A percentile compares a stretch with the other conserved stretches of the same genome.
Conservation (phyloP, 30 jellyfish, hydroid and myxozoan species). For the Turritopsis dohrnii region DNA sequence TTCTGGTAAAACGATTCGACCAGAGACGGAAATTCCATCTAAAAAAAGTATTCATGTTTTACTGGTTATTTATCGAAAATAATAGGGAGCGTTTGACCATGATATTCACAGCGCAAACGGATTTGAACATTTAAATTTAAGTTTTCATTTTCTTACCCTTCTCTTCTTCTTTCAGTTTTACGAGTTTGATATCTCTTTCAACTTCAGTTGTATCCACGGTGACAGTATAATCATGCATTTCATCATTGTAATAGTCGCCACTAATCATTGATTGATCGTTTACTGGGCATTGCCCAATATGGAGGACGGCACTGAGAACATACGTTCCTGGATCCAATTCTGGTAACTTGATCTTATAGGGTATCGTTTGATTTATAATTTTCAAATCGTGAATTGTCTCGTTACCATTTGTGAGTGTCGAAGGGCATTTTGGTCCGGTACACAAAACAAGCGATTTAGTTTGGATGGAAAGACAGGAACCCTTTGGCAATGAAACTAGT, state of each 20-base stretch:
- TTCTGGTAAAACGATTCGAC: conserved; percentile 27
- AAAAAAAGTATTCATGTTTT: background rate
- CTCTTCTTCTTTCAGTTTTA: conserved; percentile 8
- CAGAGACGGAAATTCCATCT: conserved; percentile 31
- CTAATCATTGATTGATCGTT: conserved; percentile 18
- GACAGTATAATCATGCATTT: conserved; percentile 18
- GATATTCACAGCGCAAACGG: background rate
- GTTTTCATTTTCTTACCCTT: conserved; percentile 7
- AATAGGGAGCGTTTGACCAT: background rate
- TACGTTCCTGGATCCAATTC: conserved; percentile 32
- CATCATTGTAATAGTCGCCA: conserved; percentile 39
- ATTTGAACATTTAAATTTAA: too few species aligned
- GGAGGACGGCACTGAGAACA: conserved; percentile 25
- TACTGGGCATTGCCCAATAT: conserved; percentile 28
- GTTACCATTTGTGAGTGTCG: background rate
- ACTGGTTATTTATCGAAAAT: background rate
- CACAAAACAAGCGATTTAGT: conserved; percentile 20
- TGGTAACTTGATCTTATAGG: conserved; percentile 19
- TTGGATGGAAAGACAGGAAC: conserved; percentile 24
- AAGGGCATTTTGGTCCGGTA: conserved; percentile 14
- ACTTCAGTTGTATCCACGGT: conserved; percentile 13
- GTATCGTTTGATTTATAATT: conserved; percentile 3
- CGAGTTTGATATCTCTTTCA: conserved; percentile 19
- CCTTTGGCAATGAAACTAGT: background rate
- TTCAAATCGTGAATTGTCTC: conserved; percentile 3